Conservation (phyloP, 2,888 invertebrate species). For the Acheta domesticus region DNA sequence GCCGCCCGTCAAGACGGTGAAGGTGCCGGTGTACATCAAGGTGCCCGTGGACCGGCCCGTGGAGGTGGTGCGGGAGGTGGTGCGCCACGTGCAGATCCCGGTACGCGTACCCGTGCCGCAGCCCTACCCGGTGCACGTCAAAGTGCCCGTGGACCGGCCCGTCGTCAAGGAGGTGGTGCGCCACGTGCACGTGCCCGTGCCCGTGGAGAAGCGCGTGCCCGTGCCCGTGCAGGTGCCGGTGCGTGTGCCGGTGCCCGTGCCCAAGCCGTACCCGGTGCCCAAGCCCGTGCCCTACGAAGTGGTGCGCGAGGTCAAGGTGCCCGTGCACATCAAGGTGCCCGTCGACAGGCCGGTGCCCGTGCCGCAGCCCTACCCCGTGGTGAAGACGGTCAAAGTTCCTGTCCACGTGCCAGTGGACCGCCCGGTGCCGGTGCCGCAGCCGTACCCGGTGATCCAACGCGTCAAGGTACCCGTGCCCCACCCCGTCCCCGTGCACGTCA, state of each 20-base stretch:
- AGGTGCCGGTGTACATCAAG: no score
- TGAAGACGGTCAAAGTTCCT: constrained; percentile 58
- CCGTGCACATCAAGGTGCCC: constrained; percentile 54
- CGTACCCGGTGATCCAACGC: constrained; percentile 48
- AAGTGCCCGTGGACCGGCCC: no score
- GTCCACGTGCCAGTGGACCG: constrained; percentile 52
- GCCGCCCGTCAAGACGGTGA: no score
- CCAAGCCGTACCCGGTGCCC: constrained; percentile 49
- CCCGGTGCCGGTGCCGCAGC: constrained; percentile 56
- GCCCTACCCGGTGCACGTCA: no score
- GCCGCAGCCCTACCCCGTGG: constrained; percentile 61
- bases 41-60: no score
- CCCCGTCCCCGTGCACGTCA: constrained; percentile 26
- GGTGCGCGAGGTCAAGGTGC: constrained; percentile 55
- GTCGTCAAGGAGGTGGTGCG: no score
- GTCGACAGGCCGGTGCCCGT: constrained; percentile 57
- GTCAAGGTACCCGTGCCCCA: constrained; percentile 37
- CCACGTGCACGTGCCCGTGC: no score
- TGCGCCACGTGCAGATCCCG: no score
- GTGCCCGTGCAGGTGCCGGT: no score
- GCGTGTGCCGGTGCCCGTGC: constrained; percentile 43
- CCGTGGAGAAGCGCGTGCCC: no score
- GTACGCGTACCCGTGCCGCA: no score
- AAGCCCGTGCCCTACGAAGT: constrained; percentile 40
- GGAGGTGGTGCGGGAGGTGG: no score